Base-by-base conservation (phyloP, 2,113 vertebrate genomes). In the Odocoileus virginianus region DNA sequence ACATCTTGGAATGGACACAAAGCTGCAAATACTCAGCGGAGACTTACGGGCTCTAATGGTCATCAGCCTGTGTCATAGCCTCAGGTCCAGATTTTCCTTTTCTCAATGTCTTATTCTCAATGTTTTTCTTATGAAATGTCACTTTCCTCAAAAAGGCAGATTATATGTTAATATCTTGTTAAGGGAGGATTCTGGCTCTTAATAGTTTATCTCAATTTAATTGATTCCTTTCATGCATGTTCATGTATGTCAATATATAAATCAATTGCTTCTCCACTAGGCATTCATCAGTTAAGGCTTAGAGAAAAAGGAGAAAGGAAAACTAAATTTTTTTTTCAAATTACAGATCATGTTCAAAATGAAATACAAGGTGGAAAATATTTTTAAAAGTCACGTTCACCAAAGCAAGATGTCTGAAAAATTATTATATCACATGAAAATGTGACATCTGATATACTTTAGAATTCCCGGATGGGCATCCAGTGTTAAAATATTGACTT, bases 401-500 rank as follows among this genome's bases (percentile, higher is more conserved):
- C 54, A 52, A 43, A 71, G 3, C 2, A 25, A 79, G 36, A 60
- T 85, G 71, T 55, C 45, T 91, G 16, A 79, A 94, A 94, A 84
- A 47, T 71, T 78, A 92, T 61, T 74, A 28, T 55, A 67, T 33
- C 27, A 71, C 8, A 50, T 50, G 1, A 93, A 61, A 64, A 14
- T 19, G 4, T 50, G 74, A 57, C 6, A 57, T 13, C 13, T 71
- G 27, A 40, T 71, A 47, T 50, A 54, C 36, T 90, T 96, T 54
- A 90, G 43, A 93, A 83, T 87, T 76, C n/a, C n/a, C 0, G 27
- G 12, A 1, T 27, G 3, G 1, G 28, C 13, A 67, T 71, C 45
- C 30, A 81, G 54, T 88, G 25, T 91, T 85, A 87, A 95, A 52
- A 83, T 64, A 64, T 47, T 76, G 27, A 76, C 28, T 84, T 84